Conservation (phyloP, 2,888 invertebrate genomes). For the Hypercompe scribonia region DNA sequence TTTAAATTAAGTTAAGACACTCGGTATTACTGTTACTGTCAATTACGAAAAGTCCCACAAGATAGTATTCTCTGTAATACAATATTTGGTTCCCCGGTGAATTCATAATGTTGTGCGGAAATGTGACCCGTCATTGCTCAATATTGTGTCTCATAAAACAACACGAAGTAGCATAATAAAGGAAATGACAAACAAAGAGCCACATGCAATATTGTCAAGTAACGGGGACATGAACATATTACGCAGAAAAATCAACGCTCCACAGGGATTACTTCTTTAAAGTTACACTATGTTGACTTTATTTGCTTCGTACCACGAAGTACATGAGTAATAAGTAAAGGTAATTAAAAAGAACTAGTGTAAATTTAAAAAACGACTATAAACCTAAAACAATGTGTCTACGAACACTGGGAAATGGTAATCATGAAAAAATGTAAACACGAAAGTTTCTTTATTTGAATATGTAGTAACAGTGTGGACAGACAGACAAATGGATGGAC, state of each 20-base stretch:
- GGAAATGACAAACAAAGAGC: constrained; percentile 49
- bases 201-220: constrained; percentile 44
- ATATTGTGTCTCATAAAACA: constrained; percentile 59
- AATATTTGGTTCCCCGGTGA: constrained; percentile 43
- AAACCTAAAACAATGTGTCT: too few relatives aligned
- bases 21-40: constrained; percentile 50
- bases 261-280: constrained; percentile 12
- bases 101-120: constrained; percentile 53
- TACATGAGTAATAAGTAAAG: background rate
- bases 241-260: constrained; percentile 17
- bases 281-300: background rate
- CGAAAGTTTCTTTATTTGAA: too few relatives aligned
- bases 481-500: too few relatives aligned
- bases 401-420: too few relatives aligned
- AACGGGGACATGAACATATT: constrained; percentile 29
- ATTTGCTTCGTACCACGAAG: background rate
- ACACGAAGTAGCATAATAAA: constrained; percentile 52
- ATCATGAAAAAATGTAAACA: too few relatives aligned
- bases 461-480: too few relatives aligned
- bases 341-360: background rate
- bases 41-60: constrained; percentile 56
- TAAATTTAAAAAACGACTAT: too few relatives aligned
- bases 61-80: constrained; percentile 53
- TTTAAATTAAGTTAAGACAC: constrained; percentile 52
- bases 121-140: constrained; percentile 56